Percentiles rank a stretch among this genome's conserved stretches.
Evolutionary conservation across 2,113 vertebrate species (phyloP).

Genomic region (Leptobrachium ailaonicum): DNA sequence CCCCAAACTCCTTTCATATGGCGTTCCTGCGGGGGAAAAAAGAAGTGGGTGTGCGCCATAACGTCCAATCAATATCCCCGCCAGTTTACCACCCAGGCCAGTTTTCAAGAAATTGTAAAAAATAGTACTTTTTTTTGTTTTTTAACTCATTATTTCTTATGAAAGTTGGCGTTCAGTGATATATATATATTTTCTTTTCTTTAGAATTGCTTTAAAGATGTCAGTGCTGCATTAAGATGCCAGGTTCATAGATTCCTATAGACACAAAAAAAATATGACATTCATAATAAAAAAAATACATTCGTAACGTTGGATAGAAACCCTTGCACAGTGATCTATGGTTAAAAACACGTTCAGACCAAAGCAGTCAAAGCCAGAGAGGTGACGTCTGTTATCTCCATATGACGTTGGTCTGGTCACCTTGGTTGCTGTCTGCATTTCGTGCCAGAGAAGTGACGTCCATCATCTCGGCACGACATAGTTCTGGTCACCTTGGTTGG

Average conservation of each 20-base stretch:
- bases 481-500: not conserved
- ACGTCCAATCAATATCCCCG: too few relatives aligned
- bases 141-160: not conserved
- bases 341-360: not conserved
- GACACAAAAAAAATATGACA: not conserved
- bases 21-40: not conserved
- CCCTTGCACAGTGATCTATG: not conserved
- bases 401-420: not conserved
- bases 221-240: not conserved
- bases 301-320: not conserved
- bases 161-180: slow-evolving; percentile 15
- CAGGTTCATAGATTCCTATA: not conserved
- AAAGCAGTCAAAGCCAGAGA: not conserved
- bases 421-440: not conserved
- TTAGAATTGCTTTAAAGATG: not conserved
- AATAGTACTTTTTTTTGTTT: slow-evolving; percentile 4
- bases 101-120: slow-evolving; percentile 20
- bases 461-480: not conserved
- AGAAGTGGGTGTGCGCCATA: too few relatives aligned
- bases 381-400: not conserved
- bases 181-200: not conserved
- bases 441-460: not conserved
- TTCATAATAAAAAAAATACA: not conserved
- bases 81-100: too few relatives aligned
- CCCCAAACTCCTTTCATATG: not conserved